A percentile compares a stretch with the other conserved stretches of the same genome.
Evolutionary conservation across 1,140 invertebrate genomes (phyloP).

Genomic region (Diplogasteroides magnus): DNA sequence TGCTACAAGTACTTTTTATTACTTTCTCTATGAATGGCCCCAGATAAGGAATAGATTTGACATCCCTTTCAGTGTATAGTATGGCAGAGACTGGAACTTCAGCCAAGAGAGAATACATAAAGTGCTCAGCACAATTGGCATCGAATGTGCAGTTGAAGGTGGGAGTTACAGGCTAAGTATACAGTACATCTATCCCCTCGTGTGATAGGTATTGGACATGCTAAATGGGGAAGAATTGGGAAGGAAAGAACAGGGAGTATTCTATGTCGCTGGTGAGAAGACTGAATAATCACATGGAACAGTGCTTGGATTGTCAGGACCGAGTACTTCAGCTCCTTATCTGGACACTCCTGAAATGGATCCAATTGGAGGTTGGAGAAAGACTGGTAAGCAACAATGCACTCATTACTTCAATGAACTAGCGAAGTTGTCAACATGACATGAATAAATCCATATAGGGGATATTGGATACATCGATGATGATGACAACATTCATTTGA

Average conservation of each 20-base stretch:
- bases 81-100: neutral
- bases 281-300: too few relatives aligned
- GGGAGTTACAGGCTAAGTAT: neutral
- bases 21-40: too few relatives aligned
- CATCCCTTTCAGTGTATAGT: neutral
- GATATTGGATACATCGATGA: slow-evolving; percentile 18
- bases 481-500: slow-evolving; percentile 1
- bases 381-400: slow-evolving; percentile 1
- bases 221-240: slow-evolving; percentile 8
- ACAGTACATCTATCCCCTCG: too few relatives aligned
- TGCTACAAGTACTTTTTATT: neutral
- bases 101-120: neutral
- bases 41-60: too few relatives aligned
- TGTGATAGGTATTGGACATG: slow-evolving; percentile 7
- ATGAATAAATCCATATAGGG: too few relatives aligned
- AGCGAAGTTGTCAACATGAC: too few relatives aligned
- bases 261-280: too few relatives aligned
- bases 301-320: slow-evolving; percentile 4
- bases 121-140: neutral
- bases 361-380: slow-evolving; percentile 11
- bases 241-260: slow-evolving; percentile 10
- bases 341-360: slow-evolving; percentile 10
- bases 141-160: neutral
- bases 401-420: too few relatives aligned
- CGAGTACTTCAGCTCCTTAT: slow-evolving; percentile 2